Base-by-base conservation (phyloP, 1,140 invertebrate species). In the Latrodectus geometricus region DNA sequence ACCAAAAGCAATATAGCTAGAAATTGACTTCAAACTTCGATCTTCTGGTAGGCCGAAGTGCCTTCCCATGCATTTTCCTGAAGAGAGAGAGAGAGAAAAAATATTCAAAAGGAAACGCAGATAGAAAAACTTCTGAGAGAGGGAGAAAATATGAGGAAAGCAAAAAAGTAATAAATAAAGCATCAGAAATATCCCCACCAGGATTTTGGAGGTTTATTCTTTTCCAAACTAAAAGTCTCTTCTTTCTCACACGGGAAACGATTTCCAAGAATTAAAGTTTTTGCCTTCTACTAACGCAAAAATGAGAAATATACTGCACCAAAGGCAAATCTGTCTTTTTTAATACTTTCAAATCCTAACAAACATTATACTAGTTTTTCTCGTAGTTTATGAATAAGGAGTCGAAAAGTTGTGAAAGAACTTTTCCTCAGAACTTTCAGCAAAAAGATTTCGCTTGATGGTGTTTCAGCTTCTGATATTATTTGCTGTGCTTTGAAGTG, bases 11-110 rank as follows among this genome's bases (percentile, higher is more conserved):
- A 79, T 79, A 79, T 79, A 68, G 76, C 23, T 50, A 17, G 76
- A 79, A 79, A 68, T 79, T 79, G 76, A 79, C 76, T 79, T 79
- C 76, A 66, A 66, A 68, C 61, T 79, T 78, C 61, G 61, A 79
- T 66, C 48, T 50, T 68, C 66, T 49, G 15, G 12, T n/a, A 3
- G 61, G 3, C 76, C 35, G 35, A 79, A 50, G 76, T 68, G 76
- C 61, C 76, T 68, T 68, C 61, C 49, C 35, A 11, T 79, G 61
- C 61, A 79, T 49, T 79, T 79, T 79, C 65, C 5, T 35, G 35
- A 5, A 35, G 35, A 35, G 35, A 35, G 35, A 35, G 35, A 35
- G 35, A 35, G 35, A 5, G 35, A 35, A 35, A 35, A 35, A 20
- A 9, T 35, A 79, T 61, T 79, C 50, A 56, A 79, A 79, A 79